phyloP scores from a whole-genome alignment of 2,113 vertebrate genomes.

The Regulus satrapa region DNA sequence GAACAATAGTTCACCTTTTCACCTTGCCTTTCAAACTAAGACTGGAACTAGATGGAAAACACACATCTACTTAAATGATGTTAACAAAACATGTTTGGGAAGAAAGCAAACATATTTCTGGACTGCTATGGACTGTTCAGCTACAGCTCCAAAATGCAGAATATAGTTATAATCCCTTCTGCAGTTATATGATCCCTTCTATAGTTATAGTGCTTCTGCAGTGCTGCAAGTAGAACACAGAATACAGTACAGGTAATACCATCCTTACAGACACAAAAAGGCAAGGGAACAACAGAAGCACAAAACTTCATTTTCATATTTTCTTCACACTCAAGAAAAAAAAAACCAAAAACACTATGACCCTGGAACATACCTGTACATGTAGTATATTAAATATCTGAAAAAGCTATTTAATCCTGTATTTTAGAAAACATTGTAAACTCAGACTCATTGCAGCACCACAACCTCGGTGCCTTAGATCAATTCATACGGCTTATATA shows the following conservation, averaged over 20 bases:
- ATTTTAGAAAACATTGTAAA: background rate
- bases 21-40: background rate
- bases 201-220: background rate
- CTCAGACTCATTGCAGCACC: background rate
- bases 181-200: too few species aligned
- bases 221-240: accelerated
- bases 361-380: background rate
- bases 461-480: background rate
- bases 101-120: background rate
- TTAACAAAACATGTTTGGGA: background rate
- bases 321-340: background rate
- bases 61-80: background rate
- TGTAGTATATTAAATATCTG: background rate
- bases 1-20: background rate
- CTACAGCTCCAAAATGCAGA: background rate
- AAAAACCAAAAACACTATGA: accelerated
- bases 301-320: background rate
- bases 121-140: background rate
- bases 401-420: background rate
- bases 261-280: background rate
- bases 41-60: background rate
- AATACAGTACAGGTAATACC: background rate
- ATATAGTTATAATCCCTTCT: background rate
- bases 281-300: background rate
- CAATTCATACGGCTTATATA: accelerated